phyloP scores from a whole-genome alignment of 2,113 vertebrate genomes.

The Todiramphus saurophagus region DNA sequence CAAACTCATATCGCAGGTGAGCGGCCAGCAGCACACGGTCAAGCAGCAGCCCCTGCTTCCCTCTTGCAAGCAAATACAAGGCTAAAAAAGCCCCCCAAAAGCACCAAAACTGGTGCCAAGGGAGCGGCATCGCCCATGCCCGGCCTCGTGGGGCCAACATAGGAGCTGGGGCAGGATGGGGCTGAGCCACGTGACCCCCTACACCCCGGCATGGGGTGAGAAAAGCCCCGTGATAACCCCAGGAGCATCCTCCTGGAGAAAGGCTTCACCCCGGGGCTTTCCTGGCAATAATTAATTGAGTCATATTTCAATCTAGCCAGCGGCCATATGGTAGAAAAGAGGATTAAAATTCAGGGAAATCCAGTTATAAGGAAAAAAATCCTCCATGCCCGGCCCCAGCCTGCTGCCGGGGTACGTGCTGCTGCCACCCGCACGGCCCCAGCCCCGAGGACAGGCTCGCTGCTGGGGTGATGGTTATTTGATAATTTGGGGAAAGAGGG shows the following conservation, averaged over 20 bases:
- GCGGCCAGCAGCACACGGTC: accelerated
- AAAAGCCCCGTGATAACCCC: background rate
- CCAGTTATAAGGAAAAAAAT: conserved; percentile 8
- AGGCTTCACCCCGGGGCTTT: conserved; percentile 10
- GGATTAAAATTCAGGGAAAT: conserved; percentile 65
- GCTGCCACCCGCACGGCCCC: background rate
- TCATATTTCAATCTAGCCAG: conserved; percentile 66
- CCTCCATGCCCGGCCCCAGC: background rate
- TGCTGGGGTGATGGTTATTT: accelerated
- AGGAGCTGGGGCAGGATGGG: background rate
- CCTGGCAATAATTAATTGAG: conserved; percentile 64
- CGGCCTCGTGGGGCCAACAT: accelerated
- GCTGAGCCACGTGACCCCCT: background rate
- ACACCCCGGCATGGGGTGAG: accelerated
- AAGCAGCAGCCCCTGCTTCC: background rate
- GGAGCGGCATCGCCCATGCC: background rate
- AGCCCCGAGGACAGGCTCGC: accelerated
- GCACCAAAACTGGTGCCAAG: background rate
- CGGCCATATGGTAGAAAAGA: conserved; percentile 68
- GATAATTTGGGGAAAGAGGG: accelerated
- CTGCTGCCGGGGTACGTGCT: background rate
- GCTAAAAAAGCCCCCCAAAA: background rate
- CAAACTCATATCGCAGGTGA: background rate
- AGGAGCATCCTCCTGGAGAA: background rate
- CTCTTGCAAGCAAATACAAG: background rate